phyloP scores from a whole-genome alignment of 2,113 vertebrate species.

The Polypterus bichir region DNA sequence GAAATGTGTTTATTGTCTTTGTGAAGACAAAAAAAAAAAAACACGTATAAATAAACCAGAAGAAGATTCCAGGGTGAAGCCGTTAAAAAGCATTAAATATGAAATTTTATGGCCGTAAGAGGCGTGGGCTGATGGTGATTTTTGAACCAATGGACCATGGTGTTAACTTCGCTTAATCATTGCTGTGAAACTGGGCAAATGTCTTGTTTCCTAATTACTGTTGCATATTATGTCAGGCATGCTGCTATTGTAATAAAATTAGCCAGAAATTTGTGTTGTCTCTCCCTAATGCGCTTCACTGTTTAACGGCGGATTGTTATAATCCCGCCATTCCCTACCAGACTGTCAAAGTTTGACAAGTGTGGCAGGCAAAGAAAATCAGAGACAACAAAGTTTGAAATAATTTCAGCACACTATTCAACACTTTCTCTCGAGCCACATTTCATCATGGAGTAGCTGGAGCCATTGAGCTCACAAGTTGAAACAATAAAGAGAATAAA shows the following conservation, averaged over 20 bases:
- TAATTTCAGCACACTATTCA: slow-evolving; percentile 20
- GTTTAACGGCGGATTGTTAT: slow-evolving; percentile 3
- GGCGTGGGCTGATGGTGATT: slow-evolving; percentile 95
- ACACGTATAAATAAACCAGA: slow-evolving; percentile 80
- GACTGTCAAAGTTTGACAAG: slow-evolving; percentile 13
- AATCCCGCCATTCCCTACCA: not conserved
- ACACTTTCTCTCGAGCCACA: not conserved
- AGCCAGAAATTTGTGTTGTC: slow-evolving; percentile 56
- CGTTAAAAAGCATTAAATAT: slow-evolving; percentile 94
- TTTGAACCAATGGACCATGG: slow-evolving; percentile 91
- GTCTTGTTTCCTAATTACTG: slow-evolving; percentile 93
- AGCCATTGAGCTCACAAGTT: not conserved
- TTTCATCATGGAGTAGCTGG: not conserved
- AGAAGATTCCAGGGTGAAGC: slow-evolving; percentile 75
- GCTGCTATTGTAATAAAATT: slow-evolving; percentile 64
- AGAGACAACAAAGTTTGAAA: slow-evolving; percentile 36
- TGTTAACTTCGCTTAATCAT: slow-evolving; percentile 81
- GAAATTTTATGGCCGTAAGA: slow-evolving; percentile 96
- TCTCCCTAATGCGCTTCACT: slow-evolving; percentile 41
- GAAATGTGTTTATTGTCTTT: slow-evolving; percentile 85
- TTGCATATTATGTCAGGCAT: slow-evolving; percentile 74
- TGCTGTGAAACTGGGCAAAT: slow-evolving; percentile 60
- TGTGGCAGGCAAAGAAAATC: slow-evolving; percentile 44
- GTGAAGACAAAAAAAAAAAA: slow-evolving; percentile 53
- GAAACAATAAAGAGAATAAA: not conserved